Conservation (phyloP, 2,113 vertebrate genomes). For the Melospiza georgiana region DNA sequence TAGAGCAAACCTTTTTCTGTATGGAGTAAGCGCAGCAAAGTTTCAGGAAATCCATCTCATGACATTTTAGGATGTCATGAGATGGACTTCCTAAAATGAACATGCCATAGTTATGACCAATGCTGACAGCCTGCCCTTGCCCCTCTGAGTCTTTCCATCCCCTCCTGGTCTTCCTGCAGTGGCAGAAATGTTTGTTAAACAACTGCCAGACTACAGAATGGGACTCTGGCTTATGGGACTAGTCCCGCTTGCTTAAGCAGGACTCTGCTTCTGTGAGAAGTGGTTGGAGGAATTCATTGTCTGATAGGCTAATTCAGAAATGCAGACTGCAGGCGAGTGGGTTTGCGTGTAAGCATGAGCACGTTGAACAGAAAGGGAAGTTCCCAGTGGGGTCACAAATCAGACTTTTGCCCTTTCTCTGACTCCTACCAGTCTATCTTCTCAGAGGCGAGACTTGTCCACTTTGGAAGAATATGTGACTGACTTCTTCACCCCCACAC, state of each 20-base stretch:
- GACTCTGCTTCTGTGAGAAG: background rate
- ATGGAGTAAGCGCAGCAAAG: background rate
- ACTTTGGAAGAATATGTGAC: background rate
- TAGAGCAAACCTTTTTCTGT: background rate
- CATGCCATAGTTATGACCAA: background rate
- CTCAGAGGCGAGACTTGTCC: background rate
- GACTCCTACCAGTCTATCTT: background rate
- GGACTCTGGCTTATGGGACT: background rate
- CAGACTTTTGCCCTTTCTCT: slow-evolving; percentile 30
- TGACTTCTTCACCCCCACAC: background rate
- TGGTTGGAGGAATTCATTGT: background rate
- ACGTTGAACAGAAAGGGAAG: background rate
- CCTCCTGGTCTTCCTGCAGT: background rate
- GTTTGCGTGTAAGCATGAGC: too few relatives aligned
- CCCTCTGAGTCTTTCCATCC: background rate
- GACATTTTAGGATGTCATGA: background rate
- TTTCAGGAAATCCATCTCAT: background rate
- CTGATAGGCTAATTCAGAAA: background rate
- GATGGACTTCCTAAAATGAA: background rate
- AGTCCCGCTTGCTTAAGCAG: background rate
- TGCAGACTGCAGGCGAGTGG: rapidly evolving
- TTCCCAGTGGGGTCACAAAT: background rate
- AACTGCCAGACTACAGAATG: background rate
- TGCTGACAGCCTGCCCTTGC: background rate
- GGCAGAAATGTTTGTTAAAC: background rate